These are phyloP conservation scores for Halcyon malimbica DNA, from an alignment of 2,113 vertebrate genomes.

Conservation along the genomic window DNA sequence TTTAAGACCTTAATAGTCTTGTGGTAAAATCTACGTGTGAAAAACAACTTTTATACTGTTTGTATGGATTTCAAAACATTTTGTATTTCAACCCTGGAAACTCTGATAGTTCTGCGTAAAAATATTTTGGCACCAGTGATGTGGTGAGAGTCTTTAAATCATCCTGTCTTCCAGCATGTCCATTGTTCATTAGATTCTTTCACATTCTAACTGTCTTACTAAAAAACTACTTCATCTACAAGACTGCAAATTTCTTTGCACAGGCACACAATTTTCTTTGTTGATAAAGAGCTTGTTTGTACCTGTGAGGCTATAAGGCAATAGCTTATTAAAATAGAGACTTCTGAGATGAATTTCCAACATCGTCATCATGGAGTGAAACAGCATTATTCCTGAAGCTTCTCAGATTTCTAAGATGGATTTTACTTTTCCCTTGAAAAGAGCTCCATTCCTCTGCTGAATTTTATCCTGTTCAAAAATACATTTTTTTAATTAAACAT, in stretches of 20 bases:
- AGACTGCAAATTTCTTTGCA: background rate
- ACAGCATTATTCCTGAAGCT: background rate
- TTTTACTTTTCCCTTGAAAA: slow-evolving; percentile 12
- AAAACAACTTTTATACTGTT: background rate
- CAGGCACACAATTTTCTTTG: background rate
- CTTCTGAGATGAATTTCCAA: background rate
- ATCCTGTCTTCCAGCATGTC: background rate
- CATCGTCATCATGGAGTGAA: background rate
- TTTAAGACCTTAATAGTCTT: slow-evolving; percentile 14
- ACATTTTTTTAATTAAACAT: background rate
- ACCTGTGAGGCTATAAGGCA: background rate
- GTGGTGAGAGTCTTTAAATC: background rate
- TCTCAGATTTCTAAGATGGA: background rate
- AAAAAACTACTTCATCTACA: background rate
- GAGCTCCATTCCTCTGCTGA: background rate
- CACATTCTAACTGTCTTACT: background rate
- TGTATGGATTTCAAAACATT: slow-evolving; percentile 14
- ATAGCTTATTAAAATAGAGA: background rate
- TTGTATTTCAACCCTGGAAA: slow-evolving; percentile 16
- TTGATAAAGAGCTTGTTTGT: background rate
- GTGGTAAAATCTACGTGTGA: background rate
- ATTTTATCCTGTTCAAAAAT: background rate
- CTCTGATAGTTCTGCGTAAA: background rate
- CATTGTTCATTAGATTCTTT: slow-evolving; percentile 8
- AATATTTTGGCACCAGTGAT: slow-evolving; percentile 14